Evolutionary conservation across 2,113 vertebrate genomes (phyloP), one percentile per base, ranked within the genome.

Genomic region (Crypturellus undulatus): DNA sequence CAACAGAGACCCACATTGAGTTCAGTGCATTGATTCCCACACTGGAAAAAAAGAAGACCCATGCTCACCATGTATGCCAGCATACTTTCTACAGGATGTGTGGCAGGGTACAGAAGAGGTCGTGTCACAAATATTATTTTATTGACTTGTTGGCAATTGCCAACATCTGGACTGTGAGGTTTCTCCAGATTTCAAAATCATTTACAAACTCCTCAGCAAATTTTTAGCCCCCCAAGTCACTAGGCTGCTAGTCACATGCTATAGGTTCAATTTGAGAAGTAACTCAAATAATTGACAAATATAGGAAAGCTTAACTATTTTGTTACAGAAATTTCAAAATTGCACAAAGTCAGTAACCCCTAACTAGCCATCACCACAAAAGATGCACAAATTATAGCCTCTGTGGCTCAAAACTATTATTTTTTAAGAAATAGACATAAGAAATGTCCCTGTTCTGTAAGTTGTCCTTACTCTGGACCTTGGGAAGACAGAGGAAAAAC

Each of bases 271-370:
- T 49, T 62, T 52, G 25, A 19, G 60, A 69, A 91, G 22, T 42
- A 73, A 32, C 26, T 79, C 26, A 7, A 1, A 4, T 17, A 51
- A 8, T 9, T 32, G 16, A 56, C 0, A 1, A 56, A 38, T 25
- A 17, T 45, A 45, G n/a, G 40, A 67, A 28, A 2, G 22, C 52
- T 85, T 70, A 34, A 7, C 34, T 54, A 7, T 82, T 73, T 67
- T 28, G 9, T 15, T n/a, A 52, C 16, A 30, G 69, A 87, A 80
- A 80, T 18, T 45, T 63, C 24, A 21, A 21, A 51, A 4, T 45
- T 43, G 26, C 0, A 0, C 43, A 42, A 30, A 34, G 40, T 64
- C 19, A 45, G 59, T 54, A 73, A 63, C 32, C 20, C 30, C 59
- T 43, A 81, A 75, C 12, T 36, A 56, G 47, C 20, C 6, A 19